Evolutionary conservation across 2,113 vertebrate genomes (phyloP), one percentile per base, ranked within the genome.

Genomic region (Megatriorchis doriae): DNA sequence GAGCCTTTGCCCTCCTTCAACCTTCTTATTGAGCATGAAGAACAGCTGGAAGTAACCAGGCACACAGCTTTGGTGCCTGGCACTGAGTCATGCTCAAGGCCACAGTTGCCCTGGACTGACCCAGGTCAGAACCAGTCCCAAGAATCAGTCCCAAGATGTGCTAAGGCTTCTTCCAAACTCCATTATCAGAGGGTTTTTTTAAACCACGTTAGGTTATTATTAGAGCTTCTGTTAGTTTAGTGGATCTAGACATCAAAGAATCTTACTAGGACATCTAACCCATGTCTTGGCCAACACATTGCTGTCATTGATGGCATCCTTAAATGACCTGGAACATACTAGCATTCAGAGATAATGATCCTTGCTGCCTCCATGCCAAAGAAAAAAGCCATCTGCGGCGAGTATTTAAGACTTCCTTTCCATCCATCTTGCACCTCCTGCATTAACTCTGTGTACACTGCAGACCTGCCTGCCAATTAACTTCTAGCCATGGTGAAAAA

Each of bases 371-470:
- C 7, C 13, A 11, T 32, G 27, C 38, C 84, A 84, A 86, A 50
- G 48, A 81, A 92, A 80, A 63, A 77, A 94, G 42, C 56, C 50
- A 21, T 90, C 66, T 56, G 22, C 1, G 1, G 40, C 1, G 3
- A 83, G 59, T 84, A 91, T 82, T 91, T 93, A 92, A 75, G 34
- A 71, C 32, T 94, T 79, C 84, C 73, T 96, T 81, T 77, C 66
- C 59, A 38, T 36, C 36, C 25, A 34, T 83, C 74, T 42, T 3
- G 2, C 23, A 62, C 13, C 27, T 53, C 55, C 48, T 26, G 27
- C 20, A 42, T 58, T 89, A 94, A 70, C 58, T 67, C 74, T 63
- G n/a, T 43, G 19, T 48, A 63, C 1, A 1, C 29, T 2, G 4
- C 36, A 79, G 72, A 71, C 38, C 32, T 42, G 7, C 18, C 58